Evolutionary conservation across 2,888 invertebrate genomes (phyloP).

Genomic region (Dryadula phaetusa): DNA sequence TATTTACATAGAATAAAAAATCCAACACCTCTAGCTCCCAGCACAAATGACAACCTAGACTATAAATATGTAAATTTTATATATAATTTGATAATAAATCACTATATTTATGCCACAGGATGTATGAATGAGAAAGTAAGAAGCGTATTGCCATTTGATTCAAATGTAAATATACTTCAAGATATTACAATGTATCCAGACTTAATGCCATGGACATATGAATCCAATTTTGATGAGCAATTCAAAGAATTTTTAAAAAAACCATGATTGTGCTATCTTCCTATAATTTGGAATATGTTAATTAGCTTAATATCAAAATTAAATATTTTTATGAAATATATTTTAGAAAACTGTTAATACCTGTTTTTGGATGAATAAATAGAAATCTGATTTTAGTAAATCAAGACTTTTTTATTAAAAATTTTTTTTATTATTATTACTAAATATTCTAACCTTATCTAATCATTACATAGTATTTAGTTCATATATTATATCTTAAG

Average conservation of each 20-base stretch:
- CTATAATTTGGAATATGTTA: not conserved
- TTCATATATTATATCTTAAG: conserved; percentile 8
- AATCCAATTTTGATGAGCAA: conserved; percentile 73
- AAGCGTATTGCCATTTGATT: conserved; percentile 73
- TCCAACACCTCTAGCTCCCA: conserved; percentile 60
- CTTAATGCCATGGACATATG: conserved; percentile 77
- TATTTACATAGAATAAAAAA: conserved; percentile 78
- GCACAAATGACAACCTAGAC: conserved; percentile 74
- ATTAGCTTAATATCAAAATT: not conserved
- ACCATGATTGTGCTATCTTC: not conserved
- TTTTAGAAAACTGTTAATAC: conserved; percentile 16
- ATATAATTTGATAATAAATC: conserved; percentile 74
- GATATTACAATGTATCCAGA: conserved; percentile 75
- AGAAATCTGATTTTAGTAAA: conserved; percentile 25
- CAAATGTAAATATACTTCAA: conserved; percentile 61
- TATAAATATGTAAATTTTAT: conserved; percentile 79
- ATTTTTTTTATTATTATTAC: no score
- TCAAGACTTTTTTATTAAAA: conserved; percentile 23
- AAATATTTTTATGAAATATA: not conserved
- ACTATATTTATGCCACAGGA: conserved; percentile 76
- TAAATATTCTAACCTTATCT: not conserved
- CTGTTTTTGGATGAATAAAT: conserved; percentile 29
- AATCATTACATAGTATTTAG: conserved; percentile 3
- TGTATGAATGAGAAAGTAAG: conserved; percentile 79
- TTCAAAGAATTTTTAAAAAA: conserved; percentile 72